These are phyloP conservation scores for Lacerta viridis DNA, from an alignment of 2,797 vertebrate genomes.

Conservation along the genomic window DNA sequence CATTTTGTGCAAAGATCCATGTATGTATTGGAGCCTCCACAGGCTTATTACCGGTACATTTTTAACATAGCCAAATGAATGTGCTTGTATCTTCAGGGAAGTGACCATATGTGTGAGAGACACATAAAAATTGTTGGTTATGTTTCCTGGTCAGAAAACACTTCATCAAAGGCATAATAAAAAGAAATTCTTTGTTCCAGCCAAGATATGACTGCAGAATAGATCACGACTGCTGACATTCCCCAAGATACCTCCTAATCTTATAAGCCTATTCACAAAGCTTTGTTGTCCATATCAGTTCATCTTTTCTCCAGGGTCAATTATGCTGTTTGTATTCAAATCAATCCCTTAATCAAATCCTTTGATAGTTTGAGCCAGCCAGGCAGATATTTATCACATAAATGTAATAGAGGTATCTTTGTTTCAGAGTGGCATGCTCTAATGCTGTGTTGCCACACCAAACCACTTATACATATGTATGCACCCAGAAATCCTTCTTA, in stretches of 20 bases:
- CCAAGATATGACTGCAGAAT: slow-evolving; percentile 47
- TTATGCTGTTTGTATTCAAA: slow-evolving; percentile 68
- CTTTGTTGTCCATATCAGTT: slow-evolving; percentile 48
- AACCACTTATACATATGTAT: slow-evolving; percentile 15
- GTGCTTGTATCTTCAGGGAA: background rate
- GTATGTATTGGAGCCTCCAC: background rate
- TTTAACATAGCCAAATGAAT: background rate
- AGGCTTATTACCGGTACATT: background rate
- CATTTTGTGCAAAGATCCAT: background rate
- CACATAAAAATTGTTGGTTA: slow-evolving; percentile 37
- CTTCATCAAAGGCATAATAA: background rate
- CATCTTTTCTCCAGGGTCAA: slow-evolving; percentile 63
- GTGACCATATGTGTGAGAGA: background rate
- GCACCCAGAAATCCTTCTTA: slow-evolving; percentile 50
- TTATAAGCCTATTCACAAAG: slow-evolving; percentile 50
- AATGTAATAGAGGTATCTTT: slow-evolving; percentile 46
- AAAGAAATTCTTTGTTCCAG: slow-evolving; percentile 1
- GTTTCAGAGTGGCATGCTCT: slow-evolving; percentile 41
- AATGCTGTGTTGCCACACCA: slow-evolving; percentile 17
- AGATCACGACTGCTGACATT: slow-evolving; percentile 54
- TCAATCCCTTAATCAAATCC: slow-evolving; percentile 68
- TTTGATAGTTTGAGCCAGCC: slow-evolving; percentile 61
- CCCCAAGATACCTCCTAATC: slow-evolving; percentile 48
- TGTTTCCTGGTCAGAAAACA: slow-evolving; percentile 37
- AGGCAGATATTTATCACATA: slow-evolving; percentile 54